These are phyloP conservation scores for Diglossa brunneiventris DNA, from an alignment of 2,113 vertebrate species.

Conservation along the genomic window DNA sequence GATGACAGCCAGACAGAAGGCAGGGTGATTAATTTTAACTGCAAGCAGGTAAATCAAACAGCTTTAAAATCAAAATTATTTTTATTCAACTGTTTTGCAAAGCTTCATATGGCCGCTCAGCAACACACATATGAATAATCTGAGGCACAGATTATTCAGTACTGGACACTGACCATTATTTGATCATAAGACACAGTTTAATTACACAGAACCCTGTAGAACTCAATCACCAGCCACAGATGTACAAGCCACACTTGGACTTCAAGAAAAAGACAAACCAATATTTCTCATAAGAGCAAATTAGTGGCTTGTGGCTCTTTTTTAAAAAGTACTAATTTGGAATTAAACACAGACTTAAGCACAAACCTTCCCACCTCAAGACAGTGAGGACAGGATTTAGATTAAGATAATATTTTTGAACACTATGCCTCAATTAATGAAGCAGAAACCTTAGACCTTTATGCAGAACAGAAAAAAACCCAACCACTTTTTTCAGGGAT, in stretches of 20 bases:
- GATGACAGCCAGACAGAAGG: neutral
- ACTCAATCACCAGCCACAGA: neutral
- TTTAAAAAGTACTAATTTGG: neutral
- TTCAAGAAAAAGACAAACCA: neutral
- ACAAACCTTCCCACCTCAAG: neutral
- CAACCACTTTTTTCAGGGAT: neutral
- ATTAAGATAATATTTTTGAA: neutral
- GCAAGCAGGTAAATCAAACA: neutral
- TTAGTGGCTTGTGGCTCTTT: neutral
- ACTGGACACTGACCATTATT: neutral
- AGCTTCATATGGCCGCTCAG: neutral
- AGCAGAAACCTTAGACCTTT: neutral
- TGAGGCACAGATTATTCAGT: neutral
- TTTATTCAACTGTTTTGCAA: neutral
- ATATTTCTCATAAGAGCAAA: neutral
- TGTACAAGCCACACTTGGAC: neutral
- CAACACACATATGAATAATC: neutral
- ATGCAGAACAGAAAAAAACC: neutral
- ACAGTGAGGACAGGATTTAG: neutral
- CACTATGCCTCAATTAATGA: neutral
- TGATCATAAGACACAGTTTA: neutral
- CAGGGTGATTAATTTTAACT: neutral
- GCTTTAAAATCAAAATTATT: neutral
- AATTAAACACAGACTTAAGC: neutral
- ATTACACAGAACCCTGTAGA: fast-evolving